A percentile compares a stretch with the other conserved stretches of the same genome.
Evolutionary conservation across 1,140 invertebrate species (phyloP).

Genomic region (Euwallacea similis): DNA sequence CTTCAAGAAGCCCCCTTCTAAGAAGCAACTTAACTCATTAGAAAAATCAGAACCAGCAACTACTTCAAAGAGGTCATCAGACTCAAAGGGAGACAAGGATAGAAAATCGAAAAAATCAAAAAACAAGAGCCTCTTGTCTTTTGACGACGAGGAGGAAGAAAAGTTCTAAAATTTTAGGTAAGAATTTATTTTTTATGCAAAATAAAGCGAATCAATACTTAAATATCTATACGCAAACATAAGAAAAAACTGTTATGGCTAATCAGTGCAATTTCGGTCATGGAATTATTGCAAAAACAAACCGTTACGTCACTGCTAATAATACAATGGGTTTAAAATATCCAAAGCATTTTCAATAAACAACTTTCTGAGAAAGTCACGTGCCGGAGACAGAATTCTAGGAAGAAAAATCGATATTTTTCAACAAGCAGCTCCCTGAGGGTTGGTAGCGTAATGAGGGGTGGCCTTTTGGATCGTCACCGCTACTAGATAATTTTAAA

Average conservation of each 20-base stretch:
- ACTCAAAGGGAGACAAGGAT: conserved; percentile 22
- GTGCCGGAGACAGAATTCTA: conserved; percentile 4
- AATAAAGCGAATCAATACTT: too few relatives aligned
- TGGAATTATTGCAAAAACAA: conserved; percentile 7
- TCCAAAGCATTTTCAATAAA: neutral
- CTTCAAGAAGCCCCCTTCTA: conserved; percentile 56
- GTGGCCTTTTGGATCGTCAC: neutral
- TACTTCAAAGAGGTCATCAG: conserved; percentile 12
- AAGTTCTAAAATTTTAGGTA: conserved; percentile 11
- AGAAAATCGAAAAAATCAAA: conserved; percentile 55
- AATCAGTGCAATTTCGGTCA: conserved; percentile 17
- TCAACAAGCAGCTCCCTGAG: neutral
- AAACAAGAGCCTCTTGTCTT: conserved; percentile 55
- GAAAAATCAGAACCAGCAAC: conserved; percentile 1
- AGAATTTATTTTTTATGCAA: too few relatives aligned
- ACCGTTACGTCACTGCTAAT: conserved; percentile 17
- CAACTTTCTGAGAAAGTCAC: conserved; percentile 8
- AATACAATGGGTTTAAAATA: neutral
- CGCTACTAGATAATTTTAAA: conserved; percentile 22
- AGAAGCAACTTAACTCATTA: conserved; percentile 14
- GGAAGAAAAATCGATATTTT: conserved; percentile 17
- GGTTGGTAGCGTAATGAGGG: neutral
- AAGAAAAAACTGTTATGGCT: conserved; percentile 10
- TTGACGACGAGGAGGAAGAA: conserved; percentile 59
- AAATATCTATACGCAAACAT: neutral